A percentile compares a stretch with the other conserved stretches of the same genome.
phyloP scores from a whole-genome alignment of 2,888 invertebrate species.

The Callosobruchus maculatus region DNA sequence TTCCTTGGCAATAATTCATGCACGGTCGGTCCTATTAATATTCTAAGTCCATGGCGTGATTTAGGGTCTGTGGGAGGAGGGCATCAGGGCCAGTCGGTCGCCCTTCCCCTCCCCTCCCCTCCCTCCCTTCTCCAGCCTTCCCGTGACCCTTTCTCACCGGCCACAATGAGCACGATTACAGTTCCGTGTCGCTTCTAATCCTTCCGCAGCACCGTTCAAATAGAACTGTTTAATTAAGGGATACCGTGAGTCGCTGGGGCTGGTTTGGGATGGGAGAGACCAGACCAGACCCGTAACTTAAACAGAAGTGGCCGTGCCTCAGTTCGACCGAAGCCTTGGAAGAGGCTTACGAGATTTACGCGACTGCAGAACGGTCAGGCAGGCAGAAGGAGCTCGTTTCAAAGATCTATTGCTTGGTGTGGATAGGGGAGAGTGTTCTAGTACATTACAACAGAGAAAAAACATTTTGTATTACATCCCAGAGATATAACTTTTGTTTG shows the following conservation, averaged over 20 bases:
- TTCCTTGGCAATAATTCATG: background rate
- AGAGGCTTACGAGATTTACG: slow-evolving; percentile 1
- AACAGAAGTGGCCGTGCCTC: slow-evolving; percentile 45
- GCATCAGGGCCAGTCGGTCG: background rate
- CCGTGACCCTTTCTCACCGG: slow-evolving; percentile 14
- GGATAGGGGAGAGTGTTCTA: too few species aligned
- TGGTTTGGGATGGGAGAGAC: too few species aligned
- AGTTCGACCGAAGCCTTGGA: background rate
- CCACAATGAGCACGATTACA: slow-evolving; percentile 53
- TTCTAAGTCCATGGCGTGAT: background rate
- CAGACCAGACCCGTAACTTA: slow-evolving; percentile 44
- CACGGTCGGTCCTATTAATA: background rate
- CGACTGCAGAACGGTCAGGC: too few species aligned
- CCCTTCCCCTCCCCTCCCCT: too few species aligned
- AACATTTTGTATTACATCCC: too few species aligned
- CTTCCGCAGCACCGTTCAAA: slow-evolving; percentile 46
- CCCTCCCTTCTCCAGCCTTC: too few species aligned
- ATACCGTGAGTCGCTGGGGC: slow-evolving; percentile 40
- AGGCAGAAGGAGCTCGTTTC: too few species aligned
- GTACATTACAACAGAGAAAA: too few species aligned
- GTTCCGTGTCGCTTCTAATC: slow-evolving; percentile 53
- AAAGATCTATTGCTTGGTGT: too few species aligned
- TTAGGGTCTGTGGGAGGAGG: background rate
- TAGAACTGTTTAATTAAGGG: slow-evolving; percentile 53
- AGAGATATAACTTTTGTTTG: too few species aligned